These are phyloP conservation scores for Iselma pallidipennis DNA, from an alignment of 2,888 invertebrate genomes.

Conservation along the genomic window DNA sequence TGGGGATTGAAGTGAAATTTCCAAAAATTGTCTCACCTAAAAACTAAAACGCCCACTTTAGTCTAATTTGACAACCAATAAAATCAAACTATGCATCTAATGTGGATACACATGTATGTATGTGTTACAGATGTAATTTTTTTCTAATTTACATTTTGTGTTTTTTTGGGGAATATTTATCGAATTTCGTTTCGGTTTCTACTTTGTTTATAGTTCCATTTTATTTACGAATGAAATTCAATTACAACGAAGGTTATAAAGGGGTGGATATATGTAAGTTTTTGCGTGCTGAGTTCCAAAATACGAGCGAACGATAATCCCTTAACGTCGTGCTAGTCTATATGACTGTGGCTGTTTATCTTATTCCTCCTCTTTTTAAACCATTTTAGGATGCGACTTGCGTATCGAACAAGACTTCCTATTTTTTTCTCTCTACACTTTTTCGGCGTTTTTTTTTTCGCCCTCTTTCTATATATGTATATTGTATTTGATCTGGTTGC, in stretches of 20 bases:
- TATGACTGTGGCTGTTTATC: slow-evolving; percentile 1
- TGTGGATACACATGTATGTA: too few species aligned
- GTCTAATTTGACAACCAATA: too few species aligned
- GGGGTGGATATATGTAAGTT: slow-evolving; percentile 1
- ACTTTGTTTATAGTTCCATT: not conserved
- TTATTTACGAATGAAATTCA: slow-evolving; percentile 5
- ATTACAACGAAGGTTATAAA: slow-evolving; percentile 3
- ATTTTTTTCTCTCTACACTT: not conserved
- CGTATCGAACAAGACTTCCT: not conserved
- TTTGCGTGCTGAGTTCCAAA: not conserved
- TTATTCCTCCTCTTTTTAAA: slow-evolving; percentile 9
- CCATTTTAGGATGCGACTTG: slow-evolving; percentile 10
- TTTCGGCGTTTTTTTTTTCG: not conserved
- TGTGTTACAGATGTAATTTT: too few species aligned
- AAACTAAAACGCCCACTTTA: too few species aligned
- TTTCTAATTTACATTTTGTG: too few species aligned
- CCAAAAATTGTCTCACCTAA: too few species aligned
- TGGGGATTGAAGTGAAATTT: too few species aligned
- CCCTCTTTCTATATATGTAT: not conserved
- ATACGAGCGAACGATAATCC: slow-evolving; percentile 11
- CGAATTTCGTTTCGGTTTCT: not conserved
- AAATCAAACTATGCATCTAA: too few species aligned
- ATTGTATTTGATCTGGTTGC: slow-evolving; percentile 3
- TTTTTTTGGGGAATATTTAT: not conserved
- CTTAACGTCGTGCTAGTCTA: slow-evolving; percentile 6